Percentiles rank a stretch among this genome's conserved stretches.
phyloP scores from a whole-genome alignment of 2,888 invertebrate species.

The Drosophila basisetae region DNA sequence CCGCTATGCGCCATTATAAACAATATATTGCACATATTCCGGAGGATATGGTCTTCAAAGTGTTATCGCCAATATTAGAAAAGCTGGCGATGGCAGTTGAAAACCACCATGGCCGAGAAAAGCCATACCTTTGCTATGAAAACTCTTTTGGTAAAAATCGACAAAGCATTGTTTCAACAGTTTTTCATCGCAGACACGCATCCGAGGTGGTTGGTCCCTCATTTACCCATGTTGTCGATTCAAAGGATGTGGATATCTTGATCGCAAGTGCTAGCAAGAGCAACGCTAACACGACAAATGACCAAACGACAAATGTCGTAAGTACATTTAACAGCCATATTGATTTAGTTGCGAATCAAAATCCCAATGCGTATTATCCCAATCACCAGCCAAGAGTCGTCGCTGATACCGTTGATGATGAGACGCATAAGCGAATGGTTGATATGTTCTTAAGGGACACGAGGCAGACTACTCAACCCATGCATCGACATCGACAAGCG shows the following conservation, averaged over 20 bases:
- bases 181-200: slow-evolving; percentile 90
- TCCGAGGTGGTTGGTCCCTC: slow-evolving; percentile 87
- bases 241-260: slow-evolving; percentile 83
- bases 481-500: slow-evolving; percentile 15
- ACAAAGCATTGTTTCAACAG: slow-evolving; percentile 87
- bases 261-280: slow-evolving; percentile 57
- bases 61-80: slow-evolving; percentile 86
- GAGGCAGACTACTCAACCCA: slow-evolving; percentile 17
- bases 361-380: background rate
- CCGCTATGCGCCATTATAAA: slow-evolving; percentile 88
- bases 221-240: slow-evolving; percentile 86
- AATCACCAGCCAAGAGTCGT: background rate
- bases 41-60: slow-evolving; percentile 61
- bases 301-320: background rate
- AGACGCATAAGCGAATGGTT: slow-evolving; percentile 82
- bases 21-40: slow-evolving; percentile 87
- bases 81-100: slow-evolving; percentile 90
- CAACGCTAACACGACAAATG: slow-evolving; percentile 29
- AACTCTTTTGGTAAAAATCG: slow-evolving; percentile 89
- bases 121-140: slow-evolving; percentile 89
- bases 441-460: slow-evolving; percentile 81
- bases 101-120: slow-evolving; percentile 90
- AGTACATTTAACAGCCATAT: background rate
- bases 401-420: slow-evolving; percentile 69
- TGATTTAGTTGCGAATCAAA: slow-evolving; percentile 1